Percentiles rank a stretch among this genome's conserved stretches.
These are phyloP conservation scores for Porites divaricata DNA, from an alignment of 92 coral and sea anemone genomes.

Conservation along the genomic window DNA sequence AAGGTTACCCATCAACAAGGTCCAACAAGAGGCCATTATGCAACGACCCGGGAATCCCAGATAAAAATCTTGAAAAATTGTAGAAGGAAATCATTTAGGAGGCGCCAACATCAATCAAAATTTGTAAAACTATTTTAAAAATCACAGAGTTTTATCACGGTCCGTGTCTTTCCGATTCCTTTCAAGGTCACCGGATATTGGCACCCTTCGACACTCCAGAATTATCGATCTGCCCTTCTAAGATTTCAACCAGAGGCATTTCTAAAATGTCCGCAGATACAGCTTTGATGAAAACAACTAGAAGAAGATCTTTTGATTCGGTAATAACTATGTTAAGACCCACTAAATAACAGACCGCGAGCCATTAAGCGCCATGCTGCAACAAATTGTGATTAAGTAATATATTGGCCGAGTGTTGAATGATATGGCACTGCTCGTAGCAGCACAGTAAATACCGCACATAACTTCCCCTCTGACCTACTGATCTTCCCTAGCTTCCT, in stretches of 20 bases:
- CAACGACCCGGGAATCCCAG: background rate
- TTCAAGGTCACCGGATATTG: conserved; percentile 13
- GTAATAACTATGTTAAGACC: conserved; percentile 3
- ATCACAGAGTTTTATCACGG: conserved; percentile 14
- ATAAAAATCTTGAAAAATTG: background rate
- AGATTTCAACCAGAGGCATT: conserved; percentile 32
- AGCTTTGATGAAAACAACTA: background rate
- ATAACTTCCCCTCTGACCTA: conserved; percentile 19
- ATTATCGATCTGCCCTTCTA: background rate
- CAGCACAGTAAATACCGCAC: conserved; percentile 12
- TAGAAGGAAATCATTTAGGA: background rate
- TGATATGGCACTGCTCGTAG: conserved; percentile 4
- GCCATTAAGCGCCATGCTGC: conserved; percentile 15
- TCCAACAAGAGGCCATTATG: too few relatives aligned
- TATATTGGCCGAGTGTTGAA: conserved; percentile 30
- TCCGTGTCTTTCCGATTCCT: background rate
- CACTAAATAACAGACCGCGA: background rate
- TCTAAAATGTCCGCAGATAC: background rate
- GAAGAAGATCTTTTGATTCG: background rate
- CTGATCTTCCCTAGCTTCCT: conserved; percentile 14
- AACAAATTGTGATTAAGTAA: conserved; percentile 1
- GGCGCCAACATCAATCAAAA: conserved; percentile 10
- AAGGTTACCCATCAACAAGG: too few relatives aligned
- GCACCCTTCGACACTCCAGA: background rate
- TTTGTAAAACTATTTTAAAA: background rate